Conservation (phyloP, 2,888 invertebrate genomes). For the Reticulitermes lucifugus region DNA sequence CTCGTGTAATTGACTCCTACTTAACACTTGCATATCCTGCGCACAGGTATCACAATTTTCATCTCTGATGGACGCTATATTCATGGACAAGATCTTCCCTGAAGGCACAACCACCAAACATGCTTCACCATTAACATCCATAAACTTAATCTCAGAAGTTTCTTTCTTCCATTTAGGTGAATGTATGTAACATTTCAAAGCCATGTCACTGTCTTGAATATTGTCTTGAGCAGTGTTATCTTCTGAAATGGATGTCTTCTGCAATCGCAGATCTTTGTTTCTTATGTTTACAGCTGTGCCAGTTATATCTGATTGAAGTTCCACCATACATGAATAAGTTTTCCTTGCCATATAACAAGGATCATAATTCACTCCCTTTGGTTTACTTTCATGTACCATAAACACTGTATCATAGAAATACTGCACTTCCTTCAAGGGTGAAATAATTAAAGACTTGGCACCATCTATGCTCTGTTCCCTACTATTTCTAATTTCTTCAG, state of each 20-base stretch:
- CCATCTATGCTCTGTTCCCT: conserved; percentile 21
- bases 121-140: conserved; percentile 45
- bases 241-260: conserved; percentile 43
- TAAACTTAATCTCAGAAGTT: conserved; percentile 33
- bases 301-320: conserved; percentile 47
- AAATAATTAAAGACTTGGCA: background rate
- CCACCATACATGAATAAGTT: conserved; percentile 49
- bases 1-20: too few relatives aligned
- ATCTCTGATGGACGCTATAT: too few relatives aligned
- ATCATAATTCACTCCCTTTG: background rate
- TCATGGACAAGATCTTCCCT: too few relatives aligned
- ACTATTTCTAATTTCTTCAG: conserved; percentile 53
- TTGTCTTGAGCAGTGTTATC: conserved; percentile 48
- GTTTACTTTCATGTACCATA: conserved; percentile 1
- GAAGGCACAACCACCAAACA: too few relatives aligned
- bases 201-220: conserved; percentile 52
- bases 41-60: too few relatives aligned
- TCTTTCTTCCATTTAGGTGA: too few relatives aligned
- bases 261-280: conserved; percentile 4
- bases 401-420: conserved; percentile 20
- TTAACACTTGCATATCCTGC: too few relatives aligned
- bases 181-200: background rate
- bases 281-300: conserved; percentile 6
- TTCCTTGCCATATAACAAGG: background rate
- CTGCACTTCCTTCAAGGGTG: conserved; percentile 35